Evolutionary conservation across 2,113 vertebrate genomes (phyloP).

Genomic region (Forbesichthys agassizii): DNA sequence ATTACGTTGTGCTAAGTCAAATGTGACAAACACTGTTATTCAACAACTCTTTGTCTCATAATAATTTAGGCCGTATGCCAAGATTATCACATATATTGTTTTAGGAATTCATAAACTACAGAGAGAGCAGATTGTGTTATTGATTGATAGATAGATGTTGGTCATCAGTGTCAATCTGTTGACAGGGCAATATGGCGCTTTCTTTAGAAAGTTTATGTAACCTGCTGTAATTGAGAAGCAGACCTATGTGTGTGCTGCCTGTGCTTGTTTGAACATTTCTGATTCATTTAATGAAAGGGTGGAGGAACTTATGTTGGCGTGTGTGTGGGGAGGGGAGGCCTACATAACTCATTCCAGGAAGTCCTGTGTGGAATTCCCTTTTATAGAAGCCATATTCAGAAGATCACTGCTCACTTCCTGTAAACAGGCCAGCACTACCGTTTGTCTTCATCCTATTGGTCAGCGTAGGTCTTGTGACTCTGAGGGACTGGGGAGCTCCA

Average conservation of each 20-base stretch:
- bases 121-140: too few species aligned
- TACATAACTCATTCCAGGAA: constrained; percentile 73
- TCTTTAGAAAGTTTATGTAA: too few species aligned
- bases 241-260: not conserved
- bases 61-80: too few species aligned
- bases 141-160: too few species aligned
- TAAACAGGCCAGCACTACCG: constrained; percentile 70
- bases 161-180: too few species aligned
- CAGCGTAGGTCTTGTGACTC: constrained; percentile 35
- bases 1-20: too few species aligned
- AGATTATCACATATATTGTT: too few species aligned
- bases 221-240: not conserved
- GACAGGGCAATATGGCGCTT: too few species aligned
- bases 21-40: too few species aligned
- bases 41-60: too few species aligned
- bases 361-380: constrained; percentile 76
- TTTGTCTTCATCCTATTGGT: constrained; percentile 50
- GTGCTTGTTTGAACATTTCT: constrained; percentile 6
- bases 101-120: too few species aligned
- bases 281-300: constrained; percentile 41
- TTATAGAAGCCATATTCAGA: constrained; percentile 80
- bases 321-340: constrained; percentile 10
- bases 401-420: constrained; percentile 77
- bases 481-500: constrained; percentile 60
- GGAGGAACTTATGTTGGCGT: constrained; percentile 3